Evolutionary conservation across 2,888 invertebrate species (phyloP), one percentile per base, ranked within the genome.

Genomic region (Pachliopta kotzebuea): DNA sequence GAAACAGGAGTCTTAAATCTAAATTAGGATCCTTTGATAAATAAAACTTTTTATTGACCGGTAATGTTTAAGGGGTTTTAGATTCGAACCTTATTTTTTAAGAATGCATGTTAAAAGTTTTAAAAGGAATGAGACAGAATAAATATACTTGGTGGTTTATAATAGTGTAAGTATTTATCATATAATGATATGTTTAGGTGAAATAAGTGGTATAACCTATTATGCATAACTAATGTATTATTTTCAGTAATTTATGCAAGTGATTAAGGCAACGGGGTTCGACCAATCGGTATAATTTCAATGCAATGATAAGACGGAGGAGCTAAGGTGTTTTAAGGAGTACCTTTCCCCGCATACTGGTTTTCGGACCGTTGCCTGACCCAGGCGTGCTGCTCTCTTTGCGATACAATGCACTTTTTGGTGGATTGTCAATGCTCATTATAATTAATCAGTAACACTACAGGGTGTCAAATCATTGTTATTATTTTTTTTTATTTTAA

Each of bases 351-450:
- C 69, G 68, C 68, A 77, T 79, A 88, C 90, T 79, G 89, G 90
- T 90, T 90, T 81, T 67, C 63, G 78, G 71, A 88, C 90, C 90
- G 90, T 90, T 90, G 88, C 63, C 79, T 74, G 90, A 87, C 89
- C 88, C 73, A 74, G 78, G 76, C 74, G 73, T 71, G 74, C 74
- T 80, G 84, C 77, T 85, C 82, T 81, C 84, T 83, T 84, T 88
- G 86, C 85, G 81, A 85, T 80, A 80, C 84, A 81, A 77, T 88
- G 89, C 88, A 87, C 76, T 85, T 90, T 89, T 84, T 14, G 37
- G 77, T 83, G 78, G 78, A 82, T 75, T 78, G 79, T 81, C 74
- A 74, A 70, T 74, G 74, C 71, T 71, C 73, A 75, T 70, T 72
- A 76, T 81, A 77, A 78, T 79, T 75, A 74, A 79, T 78, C 72